Base-by-base conservation (phyloP, 1,140 invertebrate species). In the Neotoxoptera formosana region DNA sequence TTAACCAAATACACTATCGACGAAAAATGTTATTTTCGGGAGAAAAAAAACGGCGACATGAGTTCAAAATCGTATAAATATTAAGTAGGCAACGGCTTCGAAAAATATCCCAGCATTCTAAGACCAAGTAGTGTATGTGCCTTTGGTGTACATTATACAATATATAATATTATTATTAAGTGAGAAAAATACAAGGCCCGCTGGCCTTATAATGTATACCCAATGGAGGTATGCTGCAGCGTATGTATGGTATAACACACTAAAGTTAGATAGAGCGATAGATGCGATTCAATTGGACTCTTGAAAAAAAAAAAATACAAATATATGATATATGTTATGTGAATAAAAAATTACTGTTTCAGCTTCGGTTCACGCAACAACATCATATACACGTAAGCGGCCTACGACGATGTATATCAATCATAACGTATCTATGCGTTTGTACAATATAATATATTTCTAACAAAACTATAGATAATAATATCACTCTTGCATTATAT, bases 391-490 rank as follows among this genome's bases (percentile, higher is more conserved):
- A 30, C 14, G 25, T 47, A 47, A 41, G 25, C 14, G 30, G 9
- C 23, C 41, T 76, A 76, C 41, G 41, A 47, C 11, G 86, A 88
- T 21, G 11, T n/a, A 88, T 47, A n/a, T 88, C 45, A n/a, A 88
- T n/a, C 86, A 48, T 51, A 88, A 88, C 0, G 47, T 34, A n/a
- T n/a, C n/a, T 86, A 86, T 86, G 25, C 30, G 84, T 47, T 30
- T 86, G 45, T 86, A 76, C 60, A 76, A 76, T 67, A 60, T 60
- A 76, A n/a, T 76, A 76, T 76, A 34, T 76, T 76, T 76, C 14
- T 3, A 76, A 76, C 60, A 76, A 76, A 76, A 76, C 60, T 76
- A 83, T 36, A 83, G 20, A 36, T 83, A 83, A 83, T 83, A 83
- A 83, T 83, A 83, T 21, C 36, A 34, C n/a, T 36, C n/a, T 36